Conservation (phyloP, 2,797 vertebrate species). For the Glyptemys insculpta region DNA sequence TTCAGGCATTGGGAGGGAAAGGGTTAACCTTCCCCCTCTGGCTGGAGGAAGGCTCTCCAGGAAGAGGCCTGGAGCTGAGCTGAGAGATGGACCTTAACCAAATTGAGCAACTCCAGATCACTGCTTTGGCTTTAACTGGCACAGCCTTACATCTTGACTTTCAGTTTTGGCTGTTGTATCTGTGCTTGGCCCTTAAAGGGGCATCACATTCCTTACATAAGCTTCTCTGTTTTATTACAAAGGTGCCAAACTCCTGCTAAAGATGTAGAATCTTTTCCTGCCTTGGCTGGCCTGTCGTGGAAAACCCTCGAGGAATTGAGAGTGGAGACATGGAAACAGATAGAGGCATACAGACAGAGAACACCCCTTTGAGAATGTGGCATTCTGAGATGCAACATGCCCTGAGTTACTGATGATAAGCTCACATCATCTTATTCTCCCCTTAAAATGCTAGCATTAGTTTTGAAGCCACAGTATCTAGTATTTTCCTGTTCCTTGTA, state of each 20-base stretch:
- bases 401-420: no score
- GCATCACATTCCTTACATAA: rapidly evolving
- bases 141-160: not conserved
- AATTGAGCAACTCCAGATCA: no score
- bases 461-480: no score
- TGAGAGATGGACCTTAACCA: not conserved
- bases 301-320: not conserved
- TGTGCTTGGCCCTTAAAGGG: not conserved
- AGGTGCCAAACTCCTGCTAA: not conserved
- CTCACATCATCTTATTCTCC: no score
- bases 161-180: not conserved
- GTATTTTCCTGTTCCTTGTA: no score
- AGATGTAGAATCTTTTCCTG: not conserved
- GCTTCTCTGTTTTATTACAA: not conserved
- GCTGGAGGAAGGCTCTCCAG: not conserved
- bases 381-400: no score
- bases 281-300: not conserved
- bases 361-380: no score
- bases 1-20: not conserved
- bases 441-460: no score
- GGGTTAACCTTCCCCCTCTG: not conserved
- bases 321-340: not conserved
- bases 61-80: not conserved
- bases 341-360: not conserved
- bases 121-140: no score